Percentiles rank a stretch among this genome's conserved stretches.
Evolutionary conservation across 37 sponge, comb jelly and placozoan species (phyloP).

Genomic region (Crambe crambe): DNA sequence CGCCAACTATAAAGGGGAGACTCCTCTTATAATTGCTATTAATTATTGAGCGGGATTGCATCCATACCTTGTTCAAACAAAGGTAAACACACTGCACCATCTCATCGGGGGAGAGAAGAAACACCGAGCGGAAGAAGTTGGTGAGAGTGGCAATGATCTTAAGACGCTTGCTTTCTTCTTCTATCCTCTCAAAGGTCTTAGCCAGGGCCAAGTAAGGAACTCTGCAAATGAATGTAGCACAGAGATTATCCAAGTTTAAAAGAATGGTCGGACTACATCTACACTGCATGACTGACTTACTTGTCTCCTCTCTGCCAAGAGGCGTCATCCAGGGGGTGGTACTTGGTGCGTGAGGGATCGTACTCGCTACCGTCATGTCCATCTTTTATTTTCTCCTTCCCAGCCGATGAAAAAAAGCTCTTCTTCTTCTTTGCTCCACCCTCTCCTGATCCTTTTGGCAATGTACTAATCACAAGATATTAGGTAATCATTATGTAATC

Average conservation of each 20-base stretch:
- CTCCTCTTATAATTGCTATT: no score
- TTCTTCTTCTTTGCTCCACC: neutral
- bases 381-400: neutral
- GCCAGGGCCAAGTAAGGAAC: constrained; percentile 77
- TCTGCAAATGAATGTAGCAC: neutral
- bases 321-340: constrained; percentile 23
- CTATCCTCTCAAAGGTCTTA: constrained; percentile 75
- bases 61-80: constrained; percentile 88
- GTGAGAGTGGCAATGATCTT: constrained; percentile 60
- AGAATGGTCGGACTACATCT: no score
- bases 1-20: constrained; percentile 61
- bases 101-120: constrained; percentile 89
- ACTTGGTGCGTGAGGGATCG: constrained; percentile 3
- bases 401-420: neutral
- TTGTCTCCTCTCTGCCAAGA: constrained; percentile 21
- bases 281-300: no score
- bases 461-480: no score
- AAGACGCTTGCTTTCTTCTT: constrained; percentile 52
- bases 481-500: no score
- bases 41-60: no score
- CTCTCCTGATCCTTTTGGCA: neutral
- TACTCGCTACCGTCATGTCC: no score
- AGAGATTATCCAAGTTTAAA: no score
- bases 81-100: constrained; percentile 86
- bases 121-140: constrained; percentile 94